Evolutionary conservation across 92 coral and sea anemone species (phyloP), one percentile per base, ranked within the genome.

Genomic region (Muricea muricata): DNA sequence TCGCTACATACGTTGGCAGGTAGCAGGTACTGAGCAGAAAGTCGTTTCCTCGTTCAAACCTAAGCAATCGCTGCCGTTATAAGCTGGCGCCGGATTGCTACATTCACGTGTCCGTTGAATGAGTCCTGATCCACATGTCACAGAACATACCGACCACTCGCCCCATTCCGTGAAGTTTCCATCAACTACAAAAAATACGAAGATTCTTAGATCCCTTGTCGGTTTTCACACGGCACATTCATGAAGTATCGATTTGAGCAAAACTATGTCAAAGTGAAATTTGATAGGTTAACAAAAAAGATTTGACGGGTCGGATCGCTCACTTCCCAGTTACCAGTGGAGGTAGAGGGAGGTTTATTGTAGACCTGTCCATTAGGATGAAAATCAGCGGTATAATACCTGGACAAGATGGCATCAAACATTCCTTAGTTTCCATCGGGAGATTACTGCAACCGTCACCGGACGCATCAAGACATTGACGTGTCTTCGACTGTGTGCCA

Each of bases 321-420:
- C n/a, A n/a, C n/a, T n/a, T n/a, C n/a, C n/a, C n/a, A n/a, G n/a
- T n/a, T n/a, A n/a, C n/a, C n/a, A n/a, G n/a, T n/a, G n/a, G n/a
- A n/a, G n/a, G n/a, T n/a, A n/a, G n/a, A n/a, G n/a, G n/a, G n/a
- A n/a, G n/a, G n/a, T n/a, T n/a, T n/a, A n/a, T n/a, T n/a, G n/a
- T n/a, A n/a, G n/a, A n/a, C n/a, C n/a, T n/a, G n/a, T n/a, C n/a
- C n/a, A n/a, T n/a, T n/a, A n/a, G n/a, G n/a, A n/a, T n/a, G n/a
- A n/a, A 1, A 61, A 31, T n/a, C 37, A 20, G 14, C 18, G 47
- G 26, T 14, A 74, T 33, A 45, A 15, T 74, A 75, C 80, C 80
- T 30, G 80, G 80, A 32, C 80, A 75, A 46, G 15, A 30, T 2
- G 80, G 80, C 52, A 47, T 25, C 80, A 75, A 25, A 31, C 80